Base-by-base conservation (phyloP, 2,888 invertebrate genomes). In the Amphipoea lucens region DNA sequence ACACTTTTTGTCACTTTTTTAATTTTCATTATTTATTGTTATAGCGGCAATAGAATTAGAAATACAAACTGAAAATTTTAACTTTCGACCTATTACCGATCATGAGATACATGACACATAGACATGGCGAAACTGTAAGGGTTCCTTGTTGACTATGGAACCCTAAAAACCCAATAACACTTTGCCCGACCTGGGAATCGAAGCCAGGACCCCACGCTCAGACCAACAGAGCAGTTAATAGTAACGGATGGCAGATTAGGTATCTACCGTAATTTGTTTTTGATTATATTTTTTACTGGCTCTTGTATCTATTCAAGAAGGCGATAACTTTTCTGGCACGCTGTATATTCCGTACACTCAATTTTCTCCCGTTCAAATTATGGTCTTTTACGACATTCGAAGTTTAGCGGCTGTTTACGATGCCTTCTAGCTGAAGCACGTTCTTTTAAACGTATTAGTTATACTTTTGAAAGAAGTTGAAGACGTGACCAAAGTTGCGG, bases 371-470 rank as follows among this genome's bases (percentile, higher is more conserved):
- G 36, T 36, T 9, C 36, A 36, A 36, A 62, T 36, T 63, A 63
- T 63, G 36, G 17, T 62, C 0, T 40, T 23, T 63, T 36, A 48
- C 45, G 54, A 54, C 66, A 77, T 66, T 65, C 20, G 29, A 67
- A 62, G 48, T 79, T 71, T 9, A 51, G 36, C 7, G 40, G 36
- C 29, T 67, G 66, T 60, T 77, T 51, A 36, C 14, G 57, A 57
- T 48, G 9, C 4, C 42, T 36, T 63, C 48, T 51, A 6, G n/a
- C 54, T 36, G 12, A 20, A 29, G 36, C 54, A 48, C 54, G 45
- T 65, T 70, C n/a, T 65, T 79, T 57, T 57, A 7, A 76, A 48
- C 29, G n/a, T 73, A 45, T 70, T 48, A n/a, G 60, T 48, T 63
- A 42, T 42, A 63, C n/a, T 76, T 73, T 62, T 48, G 20, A 71